These are phyloP conservation scores for Pogonomyrmex californicus DNA, from an alignment of 1,140 invertebrate genomes.

Conservation along the genomic window DNA sequence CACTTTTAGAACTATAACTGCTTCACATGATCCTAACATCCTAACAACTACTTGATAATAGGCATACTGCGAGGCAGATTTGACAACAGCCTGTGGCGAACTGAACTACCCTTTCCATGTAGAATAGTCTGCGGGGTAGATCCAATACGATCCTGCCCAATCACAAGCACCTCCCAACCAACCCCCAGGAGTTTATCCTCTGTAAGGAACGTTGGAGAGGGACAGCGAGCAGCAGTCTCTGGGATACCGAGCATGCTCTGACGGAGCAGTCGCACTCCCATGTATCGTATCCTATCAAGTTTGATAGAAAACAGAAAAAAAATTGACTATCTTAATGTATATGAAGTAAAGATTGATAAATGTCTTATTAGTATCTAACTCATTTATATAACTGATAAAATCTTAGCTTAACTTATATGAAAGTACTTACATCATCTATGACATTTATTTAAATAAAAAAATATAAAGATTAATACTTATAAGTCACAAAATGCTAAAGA, in stretches of 20 bases:
- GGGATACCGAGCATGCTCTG: constrained; percentile 73
- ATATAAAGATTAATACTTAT: constrained; percentile 16
- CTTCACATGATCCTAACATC: constrained; percentile 32
- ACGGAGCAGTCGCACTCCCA: constrained; percentile 73
- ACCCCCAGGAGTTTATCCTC: constrained; percentile 71
- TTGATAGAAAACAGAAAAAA: constrained; percentile 53
- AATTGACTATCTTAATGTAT: constrained; percentile 57
- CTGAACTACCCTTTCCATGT: constrained; percentile 76
- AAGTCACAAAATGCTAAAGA: neutral
- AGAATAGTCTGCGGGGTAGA: constrained; percentile 62
- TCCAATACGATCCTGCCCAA: constrained; percentile 69
- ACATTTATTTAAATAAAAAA: constrained; percentile 1
- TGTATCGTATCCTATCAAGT: constrained; percentile 69
- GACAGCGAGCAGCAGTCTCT: constrained; percentile 70
- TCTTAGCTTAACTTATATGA: neutral
- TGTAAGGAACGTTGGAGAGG: constrained; percentile 73
- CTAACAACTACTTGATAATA: constrained; percentile 28
- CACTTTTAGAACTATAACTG: constrained; percentile 63
- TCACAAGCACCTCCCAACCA: constrained; percentile 64
- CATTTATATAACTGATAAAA: neutral
- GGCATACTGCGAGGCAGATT: constrained; percentile 50
- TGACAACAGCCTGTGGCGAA: constrained; percentile 60
- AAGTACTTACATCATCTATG: neutral
- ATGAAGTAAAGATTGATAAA: neutral
- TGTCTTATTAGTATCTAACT: neutral